Evolutionary conservation across 2,797 vertebrate species (phyloP), one percentile per base, ranked within the genome.

Genomic region (Paedocypris micromegethes): DNA sequence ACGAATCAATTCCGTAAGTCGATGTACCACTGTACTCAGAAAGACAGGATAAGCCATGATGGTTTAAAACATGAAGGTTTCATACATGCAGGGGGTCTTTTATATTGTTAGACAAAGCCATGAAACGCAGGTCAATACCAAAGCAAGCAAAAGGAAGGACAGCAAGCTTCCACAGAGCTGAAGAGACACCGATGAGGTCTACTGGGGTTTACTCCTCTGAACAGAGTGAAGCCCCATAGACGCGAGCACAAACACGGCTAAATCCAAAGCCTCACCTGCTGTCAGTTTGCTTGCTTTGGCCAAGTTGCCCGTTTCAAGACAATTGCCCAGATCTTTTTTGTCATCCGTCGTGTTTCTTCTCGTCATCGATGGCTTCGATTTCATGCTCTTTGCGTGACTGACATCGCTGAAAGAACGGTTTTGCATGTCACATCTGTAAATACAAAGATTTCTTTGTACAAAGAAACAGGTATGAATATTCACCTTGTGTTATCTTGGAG

Each of bases 321-420:
- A 91, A 46, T 91, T 91, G 78, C 91, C 86, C 64, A 93, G 83
- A 62, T 91, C 80, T 58, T 88, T 94, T 75, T 90, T 87, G 79
- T 97, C 93, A 55, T 98, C 96, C 66, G 94, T 87, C 0, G 95
- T 95, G 79, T 92, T 96, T 68, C 94, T 91, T 6, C 95, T 91
- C 9, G 91, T 88, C 23, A 91, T 88, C 0, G 90, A 86, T n/a
- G 89, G 90, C 76, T 94, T 94, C 66, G 91, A 91, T 79, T 93
- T 95, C 4, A 91, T 87, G 6, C 88, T 88, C 79, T 90, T 96
- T 0, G 92, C 85, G 2, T 90, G 68, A 5, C 82, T 89, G 70
- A 91, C 89, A 51, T 89, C 90, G 75, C 53, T 89, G 7, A 3
- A 58, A 45, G 9, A 72, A 55, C 40, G 42, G 40, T 43, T 41